A percentile compares a stretch with the other conserved stretches of the same genome.
These are phyloP conservation scores for Gasterosteus aculeatus DNA, from an alignment of 2,113 vertebrate genomes.

Conservation along the genomic window DNA sequence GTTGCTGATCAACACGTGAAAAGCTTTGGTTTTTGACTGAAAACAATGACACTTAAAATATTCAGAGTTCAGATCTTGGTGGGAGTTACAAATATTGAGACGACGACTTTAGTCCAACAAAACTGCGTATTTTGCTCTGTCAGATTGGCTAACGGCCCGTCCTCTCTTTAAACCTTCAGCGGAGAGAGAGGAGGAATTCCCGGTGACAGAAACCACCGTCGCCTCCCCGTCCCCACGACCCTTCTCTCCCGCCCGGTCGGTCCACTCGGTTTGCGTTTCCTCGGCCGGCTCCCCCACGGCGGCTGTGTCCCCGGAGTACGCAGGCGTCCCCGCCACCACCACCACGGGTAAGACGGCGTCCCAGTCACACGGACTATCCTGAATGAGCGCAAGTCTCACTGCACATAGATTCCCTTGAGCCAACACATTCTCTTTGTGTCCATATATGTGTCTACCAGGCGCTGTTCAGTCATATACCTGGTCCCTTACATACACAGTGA, in stretches of 20 bases:
- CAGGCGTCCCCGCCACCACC: slow-evolving; percentile 81
- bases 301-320: slow-evolving; percentile 91
- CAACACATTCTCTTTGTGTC: slow-evolving; percentile 74
- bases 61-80: background rate
- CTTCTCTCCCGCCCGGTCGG: slow-evolving; percentile 92
- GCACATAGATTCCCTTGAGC: slow-evolving; percentile 51
- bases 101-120: background rate
- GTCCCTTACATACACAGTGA: slow-evolving; percentile 99
- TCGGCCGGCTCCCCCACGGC: slow-evolving; percentile 87
- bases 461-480: slow-evolving; percentile 99
- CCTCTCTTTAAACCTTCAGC: slow-evolving; percentile 63
- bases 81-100: too few species aligned
- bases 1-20: background rate
- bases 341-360: slow-evolving; percentile 87
- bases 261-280: slow-evolving; percentile 87
- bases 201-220: slow-evolving; percentile 85
- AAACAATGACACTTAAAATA: background rate
- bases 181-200: slow-evolving; percentile 87
- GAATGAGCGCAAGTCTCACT: slow-evolving; percentile 26
- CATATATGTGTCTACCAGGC: slow-evolving; percentile 85
- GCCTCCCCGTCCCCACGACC: slow-evolving; percentile 88
- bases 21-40: background rate
- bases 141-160: background rate
- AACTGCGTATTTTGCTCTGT: background rate
- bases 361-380: slow-evolving; percentile 10